A percentile compares a stretch with the other conserved stretches of the same genome.
These are phyloP conservation scores for Numida meleagris DNA, from an alignment of 2,113 vertebrate genomes.

Conservation along the genomic window DNA sequence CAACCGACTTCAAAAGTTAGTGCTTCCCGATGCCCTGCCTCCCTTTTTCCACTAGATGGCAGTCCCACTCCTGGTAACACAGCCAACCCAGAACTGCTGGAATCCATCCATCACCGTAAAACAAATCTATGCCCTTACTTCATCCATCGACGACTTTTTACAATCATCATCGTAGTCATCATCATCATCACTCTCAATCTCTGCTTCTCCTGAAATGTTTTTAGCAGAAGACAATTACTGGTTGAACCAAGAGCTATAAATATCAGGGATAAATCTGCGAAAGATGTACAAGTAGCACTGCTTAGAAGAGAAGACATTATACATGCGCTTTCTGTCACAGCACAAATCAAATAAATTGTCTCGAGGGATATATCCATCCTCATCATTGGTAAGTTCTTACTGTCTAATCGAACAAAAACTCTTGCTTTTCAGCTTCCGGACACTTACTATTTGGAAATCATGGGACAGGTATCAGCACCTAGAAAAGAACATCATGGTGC, in stretches of 20 bases:
- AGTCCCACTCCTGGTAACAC: conserved; percentile 1
- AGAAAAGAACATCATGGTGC: accelerated
- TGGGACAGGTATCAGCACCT: neutral
- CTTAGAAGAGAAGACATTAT: neutral
- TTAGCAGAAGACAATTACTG: conserved; percentile 34
- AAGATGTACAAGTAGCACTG: neutral
- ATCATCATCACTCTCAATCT: conserved; percentile 94
- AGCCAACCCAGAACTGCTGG: neutral
- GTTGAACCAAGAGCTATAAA: neutral
- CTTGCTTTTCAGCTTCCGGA: neutral
- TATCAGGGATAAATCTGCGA: neutral
- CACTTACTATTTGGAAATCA: neutral
- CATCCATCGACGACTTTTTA: conserved; percentile 97
- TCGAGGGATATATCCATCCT: neutral
- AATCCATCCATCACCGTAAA: neutral
- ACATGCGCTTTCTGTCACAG: neutral
- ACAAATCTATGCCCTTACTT: conserved; percentile 77
- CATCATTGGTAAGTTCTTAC: neutral
- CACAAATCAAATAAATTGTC: neutral
- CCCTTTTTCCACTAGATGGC: conserved; percentile 72
- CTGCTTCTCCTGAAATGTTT: conserved; percentile 87
- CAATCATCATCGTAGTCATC: conserved; percentile 95
- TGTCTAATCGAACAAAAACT: neutral
- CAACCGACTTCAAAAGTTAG: neutral
- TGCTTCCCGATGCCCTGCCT: neutral